Evolutionary conservation across 2,888 invertebrate species (phyloP).

Genomic region (Cosmopolites sordidus): DNA sequence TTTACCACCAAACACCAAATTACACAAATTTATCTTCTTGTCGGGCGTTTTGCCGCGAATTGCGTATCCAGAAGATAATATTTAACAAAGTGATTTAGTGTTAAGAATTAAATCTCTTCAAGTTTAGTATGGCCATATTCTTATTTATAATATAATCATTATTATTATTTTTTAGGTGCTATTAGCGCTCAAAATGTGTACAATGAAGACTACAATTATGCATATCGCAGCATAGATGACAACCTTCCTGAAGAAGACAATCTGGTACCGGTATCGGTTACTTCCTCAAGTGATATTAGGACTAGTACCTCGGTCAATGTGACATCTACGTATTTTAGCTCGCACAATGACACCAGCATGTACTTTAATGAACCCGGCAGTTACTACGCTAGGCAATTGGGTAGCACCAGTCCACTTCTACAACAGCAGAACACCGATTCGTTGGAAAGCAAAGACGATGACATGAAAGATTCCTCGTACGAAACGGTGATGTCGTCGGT

Average conservation of each 20-base stretch:
- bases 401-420: slow-evolving; percentile 9
- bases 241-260: slow-evolving; percentile 49
- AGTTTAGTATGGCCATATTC: too few species aligned
- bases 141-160: too few species aligned
- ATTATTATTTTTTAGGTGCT: slow-evolving; percentile 24
- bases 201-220: slow-evolving; percentile 68
- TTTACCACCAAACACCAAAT: too few species aligned
- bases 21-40: too few species aligned
- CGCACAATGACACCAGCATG: slow-evolving; percentile 25
- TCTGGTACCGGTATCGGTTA: slow-evolving; percentile 15
- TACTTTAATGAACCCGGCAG: slow-evolving; percentile 12
- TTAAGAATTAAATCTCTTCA: too few species aligned
- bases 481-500: slow-evolving; percentile 54
- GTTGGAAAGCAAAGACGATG: slow-evolving; percentile 54
- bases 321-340: slow-evolving; percentile 20
- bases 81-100: too few species aligned
- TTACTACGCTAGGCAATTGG: slow-evolving; percentile 24
- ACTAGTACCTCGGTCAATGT: slow-evolving; percentile 23
- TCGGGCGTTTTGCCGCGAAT: too few species aligned
- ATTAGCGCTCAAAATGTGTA: slow-evolving; percentile 48
- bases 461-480: slow-evolving; percentile 54
- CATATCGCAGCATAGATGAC: slow-evolving; percentile 62
- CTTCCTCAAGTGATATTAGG: slow-evolving; percentile 26
- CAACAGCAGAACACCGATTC: slow-evolving; percentile 49
- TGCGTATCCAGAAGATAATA: too few species aligned